Evolutionary conservation across 2,888 invertebrate species (phyloP), one percentile per base, ranked within the genome.

Genomic region (Megastigmus dorsalis): DNA sequence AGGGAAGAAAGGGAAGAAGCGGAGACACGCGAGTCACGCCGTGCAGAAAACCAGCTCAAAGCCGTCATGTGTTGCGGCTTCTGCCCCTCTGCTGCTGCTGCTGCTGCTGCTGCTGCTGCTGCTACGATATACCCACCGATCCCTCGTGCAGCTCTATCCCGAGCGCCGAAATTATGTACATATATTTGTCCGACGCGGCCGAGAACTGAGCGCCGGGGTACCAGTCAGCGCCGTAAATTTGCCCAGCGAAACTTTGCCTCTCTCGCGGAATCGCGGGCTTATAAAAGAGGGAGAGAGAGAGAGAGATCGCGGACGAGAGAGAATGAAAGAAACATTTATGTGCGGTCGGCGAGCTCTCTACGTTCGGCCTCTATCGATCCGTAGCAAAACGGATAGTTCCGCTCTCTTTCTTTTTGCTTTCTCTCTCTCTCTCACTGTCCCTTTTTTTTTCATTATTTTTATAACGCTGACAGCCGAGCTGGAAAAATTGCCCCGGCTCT

Each of bases 1-100:
- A n/a, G n/a, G n/a, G n/a, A n/a, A n/a, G n/a, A n/a, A n/a, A n/a
- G n/a, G n/a, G n/a, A n/a, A n/a, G 28, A 1, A 13, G 4, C 48
- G 43, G 63, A 48, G 63, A 63, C 63, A 63, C 63, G 63, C 67
- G 65, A 65, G n/a, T n/a, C n/a, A n/a, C n/a, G n/a, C n/a, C n/a
- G n/a, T n/a, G n/a, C n/a, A n/a, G n/a, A n/a, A n/a, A n/a, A n/a
- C n/a, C n/a, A n/a, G n/a, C n/a, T n/a, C n/a, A n/a, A n/a, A n/a
- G n/a, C n/a, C n/a, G n/a, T n/a, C n/a, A n/a, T n/a, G n/a, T n/a
- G n/a, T n/a, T n/a, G n/a, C n/a, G n/a, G n/a, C n/a, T n/a, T n/a
- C n/a, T n/a, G n/a, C n/a, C n/a, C n/a, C n/a, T n/a, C n/a, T n/a
- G n/a, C n/a, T n/a, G n/a, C n/a, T n/a, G n/a, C n/a, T n/a, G n/a